phyloP scores from a whole-genome alignment of 2,113 vertebrate species.

The Engystomops pustulosus region DNA sequence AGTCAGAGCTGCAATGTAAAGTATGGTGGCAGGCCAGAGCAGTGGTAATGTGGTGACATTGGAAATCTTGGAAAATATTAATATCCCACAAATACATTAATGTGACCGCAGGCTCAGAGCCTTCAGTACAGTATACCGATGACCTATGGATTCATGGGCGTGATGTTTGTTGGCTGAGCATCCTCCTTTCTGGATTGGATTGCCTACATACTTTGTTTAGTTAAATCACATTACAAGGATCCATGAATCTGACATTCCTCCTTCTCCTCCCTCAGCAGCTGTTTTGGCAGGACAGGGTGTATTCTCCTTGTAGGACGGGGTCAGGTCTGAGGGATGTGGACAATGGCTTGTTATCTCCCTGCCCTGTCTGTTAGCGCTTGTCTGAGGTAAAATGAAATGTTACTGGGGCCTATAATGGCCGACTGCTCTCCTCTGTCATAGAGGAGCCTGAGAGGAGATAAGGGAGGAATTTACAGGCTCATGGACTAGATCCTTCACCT shows the following conservation, averaged over 20 bases:
- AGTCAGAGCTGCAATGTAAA: too few relatives aligned
- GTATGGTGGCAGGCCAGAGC: too few relatives aligned
- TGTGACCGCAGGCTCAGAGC: neutral
- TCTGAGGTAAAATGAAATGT: neutral
- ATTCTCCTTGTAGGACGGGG: neutral
- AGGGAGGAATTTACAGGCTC: slow-evolving; percentile 10
- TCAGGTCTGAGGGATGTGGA: neutral
- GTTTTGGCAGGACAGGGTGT: slow-evolving; percentile 22
- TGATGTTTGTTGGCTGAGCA: neutral
- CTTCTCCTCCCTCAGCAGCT: too few relatives aligned
- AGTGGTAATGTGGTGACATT: too few relatives aligned
- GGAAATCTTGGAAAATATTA: too few relatives aligned
- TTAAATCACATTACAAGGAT: neutral
- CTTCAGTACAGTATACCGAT: neutral
- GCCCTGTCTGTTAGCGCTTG: slow-evolving; percentile 30
- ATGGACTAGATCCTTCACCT: neutral
- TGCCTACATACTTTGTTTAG: slow-evolving; percentile 6
- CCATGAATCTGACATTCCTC: slow-evolving; percentile 2
- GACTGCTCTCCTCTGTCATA: slow-evolving; percentile 1
- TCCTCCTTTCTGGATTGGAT: neutral
- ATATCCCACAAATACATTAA: neutral
- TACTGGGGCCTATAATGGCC: neutral
- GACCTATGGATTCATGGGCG: neutral
- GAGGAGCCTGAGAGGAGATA: too few relatives aligned
- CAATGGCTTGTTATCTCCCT: slow-evolving; percentile 37